Percentiles rank a stretch among this genome's conserved stretches.
These are phyloP conservation scores for Stichodactyla helianthus DNA, from an alignment of 64 coral and sea anemone species.

Conservation along the genomic window DNA sequence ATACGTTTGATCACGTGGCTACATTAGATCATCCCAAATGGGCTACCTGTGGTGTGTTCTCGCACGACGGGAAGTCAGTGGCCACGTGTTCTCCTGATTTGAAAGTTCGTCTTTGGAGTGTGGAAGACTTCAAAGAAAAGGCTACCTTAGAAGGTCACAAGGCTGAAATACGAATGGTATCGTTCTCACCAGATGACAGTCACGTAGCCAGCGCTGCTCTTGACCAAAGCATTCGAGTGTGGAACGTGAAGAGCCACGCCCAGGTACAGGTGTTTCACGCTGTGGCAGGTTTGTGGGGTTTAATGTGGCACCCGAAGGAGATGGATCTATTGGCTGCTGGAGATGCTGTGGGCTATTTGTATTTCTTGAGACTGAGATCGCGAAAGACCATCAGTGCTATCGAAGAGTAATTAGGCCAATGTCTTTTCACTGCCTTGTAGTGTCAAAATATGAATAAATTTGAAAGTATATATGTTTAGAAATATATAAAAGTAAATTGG, in stretches of 20 bases:
- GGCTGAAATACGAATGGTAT: conserved; percentile 54
- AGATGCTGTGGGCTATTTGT: conserved; percentile 54
- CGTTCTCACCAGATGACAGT: conserved; percentile 29
- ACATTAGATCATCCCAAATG: conserved; percentile 40
- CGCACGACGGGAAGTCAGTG: conserved; percentile 31
- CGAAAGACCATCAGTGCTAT: not conserved
- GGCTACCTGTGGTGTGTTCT: conserved; percentile 52
- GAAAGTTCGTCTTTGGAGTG: conserved; percentile 42
- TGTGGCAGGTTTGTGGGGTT: conserved; percentile 44
- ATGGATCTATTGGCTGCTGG: conserved; percentile 37
- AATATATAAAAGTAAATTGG: no score
- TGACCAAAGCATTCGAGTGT: conserved; percentile 52
- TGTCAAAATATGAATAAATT: no score
- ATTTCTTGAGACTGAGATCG: conserved; percentile 23
- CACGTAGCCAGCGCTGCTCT: conserved; percentile 47
- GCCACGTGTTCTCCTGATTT: conserved; percentile 51
- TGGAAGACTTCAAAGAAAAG: conserved; percentile 8
- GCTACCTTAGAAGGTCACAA: conserved; percentile 29
- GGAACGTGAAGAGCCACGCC: conserved; percentile 16
- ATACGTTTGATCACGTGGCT: conserved; percentile 23
- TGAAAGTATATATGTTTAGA: no score
- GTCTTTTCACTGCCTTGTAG: not conserved
- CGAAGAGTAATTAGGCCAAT: not conserved
- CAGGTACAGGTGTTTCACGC: conserved; percentile 51
- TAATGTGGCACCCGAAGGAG: conserved; percentile 38